Conservation (phyloP, 2,888 invertebrate species). For the Vesta saturnalis region DNA sequence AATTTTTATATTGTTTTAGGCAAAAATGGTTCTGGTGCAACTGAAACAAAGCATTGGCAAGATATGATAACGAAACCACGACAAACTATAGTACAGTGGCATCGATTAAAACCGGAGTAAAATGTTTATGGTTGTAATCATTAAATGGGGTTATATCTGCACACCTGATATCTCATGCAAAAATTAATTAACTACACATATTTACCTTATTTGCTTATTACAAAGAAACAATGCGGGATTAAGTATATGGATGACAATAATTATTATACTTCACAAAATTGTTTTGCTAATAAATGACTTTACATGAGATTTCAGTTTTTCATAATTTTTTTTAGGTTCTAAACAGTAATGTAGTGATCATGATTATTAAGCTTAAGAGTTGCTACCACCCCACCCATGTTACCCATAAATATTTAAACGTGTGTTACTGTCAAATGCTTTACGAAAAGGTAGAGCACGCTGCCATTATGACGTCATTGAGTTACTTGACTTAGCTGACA, state of each 20-base stretch:
- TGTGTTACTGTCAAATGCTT: constrained; percentile 20
- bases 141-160: background rate
- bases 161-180: constrained; percentile 7
- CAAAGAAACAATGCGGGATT: background rate
- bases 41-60: constrained; percentile 97
- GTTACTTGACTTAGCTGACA: too few species aligned
- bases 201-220: background rate
- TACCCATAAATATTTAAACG: too few species aligned
- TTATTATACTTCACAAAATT: constrained; percentile 30
- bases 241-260: constrained; percentile 28
- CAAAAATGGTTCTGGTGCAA: constrained; percentile 92
- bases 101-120: constrained; percentile 94
- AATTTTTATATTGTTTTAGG: too few species aligned
- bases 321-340: background rate
- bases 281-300: constrained; percentile 11
- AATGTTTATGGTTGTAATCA: constrained; percentile 13
- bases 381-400: background rate
- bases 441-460: constrained; percentile 17
- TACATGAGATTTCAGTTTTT: constrained; percentile 29
- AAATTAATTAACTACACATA: background rate
- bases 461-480: too few species aligned
- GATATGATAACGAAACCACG: constrained; percentile 98
- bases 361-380: too few species aligned
- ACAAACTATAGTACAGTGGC: constrained; percentile 97
- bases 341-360: background rate